phyloP scores from a whole-genome alignment of 2,797 vertebrate species.

The Gadopsis marmoratus region DNA sequence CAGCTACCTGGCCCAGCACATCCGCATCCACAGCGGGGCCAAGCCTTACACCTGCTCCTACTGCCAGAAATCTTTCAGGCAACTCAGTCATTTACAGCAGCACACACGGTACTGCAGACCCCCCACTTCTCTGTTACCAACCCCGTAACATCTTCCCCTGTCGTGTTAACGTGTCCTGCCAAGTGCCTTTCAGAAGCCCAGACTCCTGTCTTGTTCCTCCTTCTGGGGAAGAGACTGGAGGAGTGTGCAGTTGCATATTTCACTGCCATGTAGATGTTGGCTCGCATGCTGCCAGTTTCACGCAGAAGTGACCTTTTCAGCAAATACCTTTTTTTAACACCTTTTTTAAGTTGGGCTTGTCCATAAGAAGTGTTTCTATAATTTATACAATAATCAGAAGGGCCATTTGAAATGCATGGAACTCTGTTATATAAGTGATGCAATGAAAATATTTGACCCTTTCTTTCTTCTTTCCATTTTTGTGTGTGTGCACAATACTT shows the following conservation, averaged over 20 bases:
- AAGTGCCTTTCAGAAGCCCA: constrained; percentile 58
- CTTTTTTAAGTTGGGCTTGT: constrained; percentile 46
- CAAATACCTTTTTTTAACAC: constrained; percentile 5
- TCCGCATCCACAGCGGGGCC: constrained; percentile 99
- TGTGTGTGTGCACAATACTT: constrained; percentile 39
- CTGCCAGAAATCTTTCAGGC: constrained; percentile 99
- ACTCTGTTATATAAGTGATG: constrained; percentile 25
- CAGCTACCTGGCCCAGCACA: constrained; percentile 99
- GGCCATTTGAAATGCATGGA: constrained; percentile 59
- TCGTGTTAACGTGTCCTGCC: constrained; percentile 64
- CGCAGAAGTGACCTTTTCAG: constrained; percentile 63
- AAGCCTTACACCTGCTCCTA: constrained; percentile 99
- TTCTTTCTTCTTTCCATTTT: constrained; percentile 13
- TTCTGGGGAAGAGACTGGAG: constrained; percentile 53
- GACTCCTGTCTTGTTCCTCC: constrained; percentile 42
- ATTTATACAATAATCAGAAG: constrained; percentile 48
- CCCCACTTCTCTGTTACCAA: constrained; percentile 27
- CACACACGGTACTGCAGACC: constrained; percentile 96
- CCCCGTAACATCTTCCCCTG: constrained; percentile 51
- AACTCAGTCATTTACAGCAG: constrained; percentile 99
- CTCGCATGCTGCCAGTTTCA: constrained; percentile 58
- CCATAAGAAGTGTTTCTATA: constrained; percentile 29
- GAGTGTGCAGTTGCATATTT: constrained; percentile 59
- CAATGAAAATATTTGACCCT: constrained; percentile 29
- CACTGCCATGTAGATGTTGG: constrained; percentile 55